Conservation (phyloP, 2,113 vertebrate species). For the Pomatostomus ruficeps region DNA sequence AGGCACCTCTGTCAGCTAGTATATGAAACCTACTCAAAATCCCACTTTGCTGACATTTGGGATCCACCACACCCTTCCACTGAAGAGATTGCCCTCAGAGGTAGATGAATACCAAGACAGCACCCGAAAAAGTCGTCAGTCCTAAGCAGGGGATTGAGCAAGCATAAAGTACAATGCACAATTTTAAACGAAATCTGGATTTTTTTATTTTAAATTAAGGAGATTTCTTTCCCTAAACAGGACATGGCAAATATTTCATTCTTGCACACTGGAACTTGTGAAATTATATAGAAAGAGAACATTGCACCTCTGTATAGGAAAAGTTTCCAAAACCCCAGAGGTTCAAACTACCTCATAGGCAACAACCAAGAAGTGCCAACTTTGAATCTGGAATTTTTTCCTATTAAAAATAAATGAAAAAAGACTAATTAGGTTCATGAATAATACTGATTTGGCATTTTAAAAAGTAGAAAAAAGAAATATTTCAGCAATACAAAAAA, state of each 20-base stretch:
- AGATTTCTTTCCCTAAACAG: not conserved
- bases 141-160: not conserved
- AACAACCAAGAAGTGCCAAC: not conserved
- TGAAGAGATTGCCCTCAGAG: not conserved
- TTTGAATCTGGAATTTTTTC: not conserved
- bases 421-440: not conserved
- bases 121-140: fast-evolving
- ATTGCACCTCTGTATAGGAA: not conserved
- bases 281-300: not conserved
- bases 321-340: not conserved
- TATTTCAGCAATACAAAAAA: not conserved
- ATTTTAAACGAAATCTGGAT: not conserved
- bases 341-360: not conserved
- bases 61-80: not conserved
- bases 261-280: not conserved
- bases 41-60: not conserved
- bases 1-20: not conserved
- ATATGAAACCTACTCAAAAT: not conserved
- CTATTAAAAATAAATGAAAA: not conserved
- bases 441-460: not conserved
- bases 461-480: not conserved
- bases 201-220: not conserved
- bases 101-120: not conserved
- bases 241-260: not conserved
- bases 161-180: not conserved